Percentiles rank a stretch among this genome's conserved stretches.
phyloP scores from a whole-genome alignment of 2,888 invertebrate genomes.

The Trichopoda pennipes region DNA sequence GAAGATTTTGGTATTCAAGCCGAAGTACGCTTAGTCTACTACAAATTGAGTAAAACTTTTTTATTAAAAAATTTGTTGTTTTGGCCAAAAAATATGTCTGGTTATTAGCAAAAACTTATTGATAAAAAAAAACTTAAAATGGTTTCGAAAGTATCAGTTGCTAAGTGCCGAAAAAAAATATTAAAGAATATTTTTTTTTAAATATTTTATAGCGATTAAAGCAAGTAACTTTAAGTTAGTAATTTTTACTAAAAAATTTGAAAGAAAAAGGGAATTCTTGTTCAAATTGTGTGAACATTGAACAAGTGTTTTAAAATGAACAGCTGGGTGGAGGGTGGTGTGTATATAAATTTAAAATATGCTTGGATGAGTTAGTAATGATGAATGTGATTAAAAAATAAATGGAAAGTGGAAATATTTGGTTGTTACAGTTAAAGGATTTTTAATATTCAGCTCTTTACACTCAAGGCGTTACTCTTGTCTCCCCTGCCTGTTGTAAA shows the following conservation, averaged over 20 bases:
- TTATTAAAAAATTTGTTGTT: no score
- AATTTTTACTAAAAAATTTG: conserved; percentile 4
- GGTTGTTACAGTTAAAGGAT: conserved; percentile 24
- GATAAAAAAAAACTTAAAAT: neutral
- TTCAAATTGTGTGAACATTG: conserved; percentile 6
- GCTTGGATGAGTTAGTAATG: neutral
- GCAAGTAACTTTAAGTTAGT: conserved; percentile 33
- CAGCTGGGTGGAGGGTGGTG: neutral
- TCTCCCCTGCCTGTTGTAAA: neutral
- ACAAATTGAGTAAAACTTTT: no score
- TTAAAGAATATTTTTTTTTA: no score
- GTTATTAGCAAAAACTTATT: no score
- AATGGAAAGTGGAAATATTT: conserved; percentile 45
- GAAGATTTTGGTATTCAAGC: no score
- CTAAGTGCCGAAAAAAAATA: no score
- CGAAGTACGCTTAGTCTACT: no score
- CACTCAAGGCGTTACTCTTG: conserved; percentile 27
- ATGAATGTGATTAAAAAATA: conserved; percentile 20
- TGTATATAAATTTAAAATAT: neutral
- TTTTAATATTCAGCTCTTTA: conserved; percentile 30
- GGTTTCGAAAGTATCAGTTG: no score
- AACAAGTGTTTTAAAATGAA: neutral
- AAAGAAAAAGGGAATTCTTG: neutral
- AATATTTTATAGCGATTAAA: conserved; percentile 14
- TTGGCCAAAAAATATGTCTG: no score